Evolutionary conservation across 2,888 invertebrate genomes (phyloP), one percentile per base, ranked within the genome.

Genomic region (Drosophila melanosoma): DNA sequence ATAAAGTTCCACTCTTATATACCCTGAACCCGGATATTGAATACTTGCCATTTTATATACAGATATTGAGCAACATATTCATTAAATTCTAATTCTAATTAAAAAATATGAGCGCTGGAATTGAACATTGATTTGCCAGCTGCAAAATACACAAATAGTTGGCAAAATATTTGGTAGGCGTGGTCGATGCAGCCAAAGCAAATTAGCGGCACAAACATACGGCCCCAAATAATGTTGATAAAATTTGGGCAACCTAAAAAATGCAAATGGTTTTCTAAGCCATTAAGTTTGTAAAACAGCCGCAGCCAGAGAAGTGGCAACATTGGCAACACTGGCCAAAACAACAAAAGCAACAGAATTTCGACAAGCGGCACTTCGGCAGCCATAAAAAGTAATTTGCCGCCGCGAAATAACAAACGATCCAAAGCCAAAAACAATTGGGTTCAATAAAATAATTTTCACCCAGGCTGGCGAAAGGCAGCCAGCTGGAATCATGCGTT

Each of bases 401-500:
- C 74, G 72, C 73, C 76, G 79, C 82, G 71, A 80, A 82, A 89
- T 87, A 86, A 87, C 88, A 79, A 88, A 83, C 83, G 88, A 86
- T 73, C 88, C 76, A 88, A 83, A 88, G 76, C 83, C 81, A 85
- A 77, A 85, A 80, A 82, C 81, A 89, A 90, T 85, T 89, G 84
- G 79, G 87, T 87, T 89, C 87, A 84, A 91, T 91, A 84, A 87
- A 91, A 91, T 91, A 91, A 91, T 84, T 87, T 84, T 89, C 51
- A 68, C 61, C 35, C 45, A 49, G 60, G 45, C 70, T 76, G 76
- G 49, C 52, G 45, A 51, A 67, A 71, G 57, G 52, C 83, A 73
- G 58, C 76, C 71, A 74, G 58, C 64, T 69, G 76, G 81, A 88
- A 83, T 76, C 68, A 57, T 62, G 75, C 59, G 71, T 69, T 29